Evolutionary conservation across 2,888 invertebrate species (phyloP), one percentile per base, ranked within the genome.

Genomic region (Cataglyphis cursor): DNA sequence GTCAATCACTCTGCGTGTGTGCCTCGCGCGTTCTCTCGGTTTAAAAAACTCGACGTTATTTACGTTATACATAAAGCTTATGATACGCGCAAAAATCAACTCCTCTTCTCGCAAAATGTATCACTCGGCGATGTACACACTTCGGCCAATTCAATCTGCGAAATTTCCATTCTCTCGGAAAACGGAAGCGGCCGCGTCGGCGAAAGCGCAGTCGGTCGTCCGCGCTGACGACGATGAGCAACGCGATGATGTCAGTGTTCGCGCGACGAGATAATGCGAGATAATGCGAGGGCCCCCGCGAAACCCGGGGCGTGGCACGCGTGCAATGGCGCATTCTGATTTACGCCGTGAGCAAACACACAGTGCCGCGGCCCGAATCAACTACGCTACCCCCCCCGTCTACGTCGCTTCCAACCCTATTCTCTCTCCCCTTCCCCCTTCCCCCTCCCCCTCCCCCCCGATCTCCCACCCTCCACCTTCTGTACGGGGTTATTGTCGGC

Each of bases 321-420:
- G 61, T 82, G 88, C 90, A 91, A 90, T 90, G 86, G 89, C 83
- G 82, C 88, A 91, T 92, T 92, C 92, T 93, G 93, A 94, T 94
- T 94, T 94, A 94, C 93, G 90, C 90, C 90, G 86, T 82, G 87
- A 89, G 89, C 91, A 93, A 93, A 93, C 92, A n/a, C n/a, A n/a
- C n/a, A 90, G 83, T 35, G 31, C 84, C 82, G 92, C 86, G 51
- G 8, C 88, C 41, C 72, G 59, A 80, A 72, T 59, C 78, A 72
- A 48, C 78, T 57, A 41, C 28, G 57, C 31, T 12, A 59, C 31
- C 61, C 74, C 28, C n/a, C 61, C 74, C 28, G 44, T 62, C 44
- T 31, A 21, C 24, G 28, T 44, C 44, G 21, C 4, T 35, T n/a
- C 3, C 35, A n/a, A 38, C 41, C 41, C 41, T 15, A 15, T 44